These are phyloP conservation scores for Varecia variegata DNA, from an alignment of 2,797 vertebrate genomes.

Conservation along the genomic window DNA sequence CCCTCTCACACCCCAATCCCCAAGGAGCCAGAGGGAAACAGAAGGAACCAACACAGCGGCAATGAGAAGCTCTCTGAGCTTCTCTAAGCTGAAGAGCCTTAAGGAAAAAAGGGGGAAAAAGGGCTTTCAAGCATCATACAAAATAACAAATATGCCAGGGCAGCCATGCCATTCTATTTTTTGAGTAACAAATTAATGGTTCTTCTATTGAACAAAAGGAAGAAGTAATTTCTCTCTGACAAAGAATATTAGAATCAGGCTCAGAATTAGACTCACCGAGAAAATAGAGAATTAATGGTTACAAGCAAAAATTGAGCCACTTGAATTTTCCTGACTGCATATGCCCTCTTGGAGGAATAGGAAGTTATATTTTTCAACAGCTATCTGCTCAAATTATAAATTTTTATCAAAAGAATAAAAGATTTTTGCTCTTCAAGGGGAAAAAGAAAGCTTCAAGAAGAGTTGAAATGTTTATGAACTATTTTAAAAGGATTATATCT, in stretches of 20 bases:
- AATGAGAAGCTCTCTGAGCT: neutral
- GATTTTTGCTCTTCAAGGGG: neutral
- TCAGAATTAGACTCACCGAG: neutral
- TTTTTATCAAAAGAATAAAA: neutral
- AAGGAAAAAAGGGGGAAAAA: neutral
- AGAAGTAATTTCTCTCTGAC: neutral
- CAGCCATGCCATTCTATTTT: neutral
- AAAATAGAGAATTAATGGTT: neutral
- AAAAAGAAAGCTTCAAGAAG: neutral
- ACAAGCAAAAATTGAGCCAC: neutral
- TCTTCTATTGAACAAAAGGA: neutral
- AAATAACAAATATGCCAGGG: neutral
- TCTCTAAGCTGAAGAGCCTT: neutral
- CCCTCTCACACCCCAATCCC: neutral
- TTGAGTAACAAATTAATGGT: neutral
- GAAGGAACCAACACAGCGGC: too few species aligned
- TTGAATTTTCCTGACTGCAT: neutral
- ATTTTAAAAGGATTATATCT: neutral
- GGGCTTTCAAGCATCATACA: neutral
- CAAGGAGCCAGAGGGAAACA: neutral
- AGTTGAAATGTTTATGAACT: conserved; percentile 30
- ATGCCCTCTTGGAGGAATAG: neutral
- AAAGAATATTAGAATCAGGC: neutral
- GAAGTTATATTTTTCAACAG: neutral
- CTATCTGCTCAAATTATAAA: neutral